A percentile compares a stretch with the other conserved stretches of the same genome.
These are phyloP conservation scores for Bujurquina vittata DNA, from an alignment of 2,113 vertebrate species.

Conservation along the genomic window DNA sequence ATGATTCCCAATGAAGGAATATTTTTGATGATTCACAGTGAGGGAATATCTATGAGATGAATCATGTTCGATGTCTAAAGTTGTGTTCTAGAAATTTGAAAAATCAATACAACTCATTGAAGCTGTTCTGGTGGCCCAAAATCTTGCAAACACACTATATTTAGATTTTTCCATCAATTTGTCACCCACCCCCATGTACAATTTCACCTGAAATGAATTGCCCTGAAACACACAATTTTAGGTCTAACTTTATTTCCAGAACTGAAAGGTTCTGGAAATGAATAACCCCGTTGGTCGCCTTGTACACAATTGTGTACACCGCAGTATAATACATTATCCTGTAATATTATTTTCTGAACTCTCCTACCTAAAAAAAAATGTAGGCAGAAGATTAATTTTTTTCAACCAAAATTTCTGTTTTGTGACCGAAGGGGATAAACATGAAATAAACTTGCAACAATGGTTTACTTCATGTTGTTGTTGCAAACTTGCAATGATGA, in stretches of 20 bases:
- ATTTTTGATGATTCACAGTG: not conserved
- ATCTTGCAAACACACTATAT: not conserved
- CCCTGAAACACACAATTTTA: not conserved
- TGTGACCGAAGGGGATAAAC: not conserved
- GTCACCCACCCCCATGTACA: not conserved
- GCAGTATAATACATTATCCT: too few species aligned
- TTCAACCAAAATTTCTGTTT: too few species aligned
- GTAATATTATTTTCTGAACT: too few species aligned
- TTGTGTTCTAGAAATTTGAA: not conserved
- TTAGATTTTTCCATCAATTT: conserved; percentile 1
- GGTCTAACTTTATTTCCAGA: not conserved
- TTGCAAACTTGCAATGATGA: not conserved
- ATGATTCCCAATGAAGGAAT: not conserved
- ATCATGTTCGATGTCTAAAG: not conserved
- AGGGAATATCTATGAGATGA: not conserved
- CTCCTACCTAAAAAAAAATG: too few species aligned
- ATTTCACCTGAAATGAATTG: not conserved
- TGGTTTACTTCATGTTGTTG: conserved; percentile 1
- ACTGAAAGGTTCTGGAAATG: not conserved
- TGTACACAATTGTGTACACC: too few species aligned
- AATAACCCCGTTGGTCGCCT: not conserved
- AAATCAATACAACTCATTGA: not conserved
- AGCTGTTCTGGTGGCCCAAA: not conserved
- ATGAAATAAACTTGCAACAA: not conserved
- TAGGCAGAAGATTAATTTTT: too few species aligned